Base-by-base conservation (phyloP, 2,113 vertebrate species). In the Calyptomena viridis region DNA sequence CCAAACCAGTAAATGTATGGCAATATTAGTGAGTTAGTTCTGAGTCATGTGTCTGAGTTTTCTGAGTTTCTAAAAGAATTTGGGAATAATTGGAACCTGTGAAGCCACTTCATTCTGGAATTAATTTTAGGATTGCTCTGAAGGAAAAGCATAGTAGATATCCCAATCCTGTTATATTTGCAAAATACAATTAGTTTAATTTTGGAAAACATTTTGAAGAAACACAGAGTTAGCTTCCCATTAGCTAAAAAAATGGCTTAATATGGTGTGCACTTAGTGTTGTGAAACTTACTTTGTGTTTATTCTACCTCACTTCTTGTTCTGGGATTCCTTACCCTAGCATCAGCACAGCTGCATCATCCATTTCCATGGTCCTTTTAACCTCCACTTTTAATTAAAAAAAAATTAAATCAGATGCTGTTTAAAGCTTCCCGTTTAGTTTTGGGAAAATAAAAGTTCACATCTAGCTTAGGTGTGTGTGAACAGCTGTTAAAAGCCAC, bases 401-500 rank as follows among this genome's bases (percentile, higher is more conserved):
- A 96, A 97, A 96, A 94, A 79, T 96, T 94, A 96, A 96, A 95
- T 95, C 73, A 95, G 87, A 96, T 97, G 85, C 77, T 94, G 71
- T 96, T 94, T 95, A 96, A 96, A 95, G 91, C 94, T 93, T 97
- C 80, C 75, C 80, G 2, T 94, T 96, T 91, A 96, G 85, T 91
- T 94, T 96, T 89, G 77, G 83, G 85, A 91, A 96, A 97, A 94
- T 94, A 93, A 96, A 97, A 96, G 87, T 95, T 97, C 94, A 93
- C 80, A 79, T 97, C 92, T 84, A 96, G 80, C 91, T 95, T 88
- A 97, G 93, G 93, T 23, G 71, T 96, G 89, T 89, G 93, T 96
- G 96, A 95, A 95, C 95, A 96, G 94, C 97, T 97, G 96, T 96
- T 95, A 96, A 95, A 96, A 96, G 90, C 87, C 91, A 96, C 93